A percentile compares a stretch with the other conserved stretches of the same genome.
These are phyloP conservation scores for Syngnathus scovelli DNA, from an alignment of 2,113 vertebrate species.

Conservation along the genomic window DNA sequence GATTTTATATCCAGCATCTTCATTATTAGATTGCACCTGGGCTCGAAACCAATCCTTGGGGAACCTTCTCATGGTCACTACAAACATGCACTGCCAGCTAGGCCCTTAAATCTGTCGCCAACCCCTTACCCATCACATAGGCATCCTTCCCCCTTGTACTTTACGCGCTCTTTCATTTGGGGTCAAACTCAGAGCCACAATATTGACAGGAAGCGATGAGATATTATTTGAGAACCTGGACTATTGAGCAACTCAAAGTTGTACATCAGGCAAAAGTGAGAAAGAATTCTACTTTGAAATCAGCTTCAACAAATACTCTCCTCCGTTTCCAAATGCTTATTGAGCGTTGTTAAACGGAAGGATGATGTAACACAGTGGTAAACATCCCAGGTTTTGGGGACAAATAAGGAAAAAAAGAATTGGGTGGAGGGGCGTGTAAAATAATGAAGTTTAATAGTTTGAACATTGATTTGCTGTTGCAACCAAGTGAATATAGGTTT, in stretches of 20 bases:
- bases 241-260: not conserved
- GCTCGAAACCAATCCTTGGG: constrained; percentile 45
- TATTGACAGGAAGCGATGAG: constrained; percentile 60
- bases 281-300: too few relatives aligned
- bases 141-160: constrained; percentile 28
- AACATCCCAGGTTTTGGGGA: too few relatives aligned
- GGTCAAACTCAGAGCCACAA: constrained; percentile 47
- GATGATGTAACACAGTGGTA: too few relatives aligned
- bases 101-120: constrained; percentile 57
- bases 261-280: too few relatives aligned
- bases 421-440: too few relatives aligned
- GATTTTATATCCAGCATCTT: constrained; percentile 50
- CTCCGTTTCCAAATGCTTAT: too few relatives aligned
- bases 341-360: too few relatives aligned
- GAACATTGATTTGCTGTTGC: not conserved
- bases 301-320: too few relatives aligned
- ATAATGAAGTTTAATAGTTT: too few relatives aligned
- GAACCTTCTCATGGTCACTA: constrained; percentile 45
- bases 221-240: constrained; percentile 38
- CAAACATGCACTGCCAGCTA: constrained; percentile 11
- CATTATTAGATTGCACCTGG: constrained; percentile 73
- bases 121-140: constrained; percentile 45
- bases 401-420: too few relatives aligned
- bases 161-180: constrained; percentile 30
- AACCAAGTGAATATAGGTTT: not conserved